Conservation (phyloP, 2,888 invertebrate species). For the Cenopis cana region DNA sequence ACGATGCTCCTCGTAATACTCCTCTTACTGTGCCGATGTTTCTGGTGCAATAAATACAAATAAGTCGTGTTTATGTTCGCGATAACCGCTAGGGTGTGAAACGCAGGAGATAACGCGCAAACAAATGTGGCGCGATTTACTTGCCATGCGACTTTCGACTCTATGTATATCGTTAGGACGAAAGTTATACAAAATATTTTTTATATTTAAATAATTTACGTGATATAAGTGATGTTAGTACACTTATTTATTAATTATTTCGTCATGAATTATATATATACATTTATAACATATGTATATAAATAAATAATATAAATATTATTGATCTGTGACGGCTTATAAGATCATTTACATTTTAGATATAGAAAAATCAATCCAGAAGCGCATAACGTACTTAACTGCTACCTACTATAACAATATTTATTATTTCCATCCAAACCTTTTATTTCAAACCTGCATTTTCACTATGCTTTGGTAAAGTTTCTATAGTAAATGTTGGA, state of each 20-base stretch:
- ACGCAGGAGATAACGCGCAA: constrained; percentile 28
- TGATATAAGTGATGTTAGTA: too few species aligned
- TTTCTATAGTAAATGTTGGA: constrained; percentile 9
- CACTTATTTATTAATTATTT: too few species aligned
- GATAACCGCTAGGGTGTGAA: constrained; percentile 44
- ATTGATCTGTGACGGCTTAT: too few species aligned
- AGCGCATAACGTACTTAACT: too few species aligned
- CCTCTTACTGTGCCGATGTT: background rate
- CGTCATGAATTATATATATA: too few species aligned
- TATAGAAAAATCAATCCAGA: too few species aligned
- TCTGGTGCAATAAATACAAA: constrained; percentile 47
- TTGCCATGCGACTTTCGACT: background rate
- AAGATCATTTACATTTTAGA: too few species aligned
- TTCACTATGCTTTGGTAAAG: constrained; percentile 5
- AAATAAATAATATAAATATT: too few species aligned
- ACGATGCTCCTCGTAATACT: background rate
- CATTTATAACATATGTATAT: too few species aligned
- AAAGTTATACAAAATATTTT: background rate
- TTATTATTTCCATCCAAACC: background rate
- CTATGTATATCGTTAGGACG: background rate
- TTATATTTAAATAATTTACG: too few species aligned
- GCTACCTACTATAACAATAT: background rate
- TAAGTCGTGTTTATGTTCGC: constrained; percentile 47
- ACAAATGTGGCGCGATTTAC: constrained; percentile 3
- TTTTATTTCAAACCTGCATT: background rate